Base-by-base conservation (phyloP, 1,140 invertebrate genomes). In the Plutomurus gul region DNA sequence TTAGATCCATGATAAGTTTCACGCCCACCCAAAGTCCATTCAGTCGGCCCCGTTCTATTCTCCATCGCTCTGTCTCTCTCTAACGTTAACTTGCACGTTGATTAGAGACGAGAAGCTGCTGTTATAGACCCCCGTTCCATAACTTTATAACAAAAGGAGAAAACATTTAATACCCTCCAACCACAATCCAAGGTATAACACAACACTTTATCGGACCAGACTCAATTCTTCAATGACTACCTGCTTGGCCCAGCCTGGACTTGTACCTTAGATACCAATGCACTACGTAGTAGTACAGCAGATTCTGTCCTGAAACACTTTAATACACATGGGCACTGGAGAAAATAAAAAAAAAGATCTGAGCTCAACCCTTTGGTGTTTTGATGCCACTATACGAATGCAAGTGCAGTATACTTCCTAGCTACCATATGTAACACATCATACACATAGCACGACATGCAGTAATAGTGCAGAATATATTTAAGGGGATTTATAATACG, bases 21-120 rank as follows among this genome's bases (percentile, higher is more conserved):
- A 76, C 75, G 75, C 75, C 51, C 75, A 76, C 74, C 33, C 46
- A 51, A 51, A 76, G 36, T 70, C 75, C 40, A 65, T 65, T 16
- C 13, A 30, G 56, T n/a, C 13, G 46, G n/a, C 46, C 39, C 11
- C n/a, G 39, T 43, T 13, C n/a, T n/a, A n/a, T n/a, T n/a, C 39
- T n/a, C 11, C 47, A 20, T 20, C 18, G 47, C 18, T 49, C 18
- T 49, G 47, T 11, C 47, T 25, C 11, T 5, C 8, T 18, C 20
- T 46, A 18, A 47, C 20, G 8, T 16, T 13, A 18, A 6, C 6
- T 1, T 47, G 11, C 20, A 47, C 13, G n/a, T 49, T 65, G 56
- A 65, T 65, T 65, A 27, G 13, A 65, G 27, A 25, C 36, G 56
- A n/a, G 56, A 27, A 65, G 56, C 56, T 65, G 7, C 10, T n/a